Evolutionary conservation across 2,797 vertebrate genomes (phyloP), one percentile per base, ranked within the genome.

Genomic region (Scomberomorus guttatus): DNA sequence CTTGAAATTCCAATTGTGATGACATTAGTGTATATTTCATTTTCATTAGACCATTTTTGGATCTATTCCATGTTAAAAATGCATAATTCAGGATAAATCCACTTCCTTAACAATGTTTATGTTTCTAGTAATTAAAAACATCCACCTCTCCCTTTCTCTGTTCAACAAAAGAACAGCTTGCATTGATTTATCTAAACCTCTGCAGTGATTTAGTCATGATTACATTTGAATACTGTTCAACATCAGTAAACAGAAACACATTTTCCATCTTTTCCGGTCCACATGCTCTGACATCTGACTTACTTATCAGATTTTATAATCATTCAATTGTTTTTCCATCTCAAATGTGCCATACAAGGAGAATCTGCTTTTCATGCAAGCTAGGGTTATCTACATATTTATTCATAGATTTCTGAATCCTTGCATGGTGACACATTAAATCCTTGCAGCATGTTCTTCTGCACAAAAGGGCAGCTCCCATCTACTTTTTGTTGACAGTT

Each of bases 101-200:
- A 60, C 12, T 52, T 46, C 54, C 51, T 11, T 34, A 17, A 14
- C 15, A 56, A 22, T 50, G 52, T 51, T 76, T 62, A 52, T 39
- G n/a, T 75, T 77, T 75, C 17, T 42, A 73, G 22, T 58, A 29
- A 61, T 69, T 84, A 48, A 72, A 84, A 84, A 62, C 68, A 68
- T 75, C 58, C 66, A 70, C 17, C 68, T 61, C 48, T 59, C 15
- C 29, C 67, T 71, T 58, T 57, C 22, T 66, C 79, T n/a, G n/a
- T n/a, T n/a, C n/a, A 51, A 63, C 4, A 54, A 72, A 58, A 48
- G 20, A 55, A 37, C 9, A 72, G 68, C 67, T 81, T 86, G 68
- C 52, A 57, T 14, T 56, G 11, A 76, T 86, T 74, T 55, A 67
- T 58, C 52, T 56, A 52, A 54, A 52, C 61, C 11, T 3, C 46